Evolutionary conservation across 2,797 vertebrate species (phyloP).

Genomic region (Hybognathus amarus): DNA sequence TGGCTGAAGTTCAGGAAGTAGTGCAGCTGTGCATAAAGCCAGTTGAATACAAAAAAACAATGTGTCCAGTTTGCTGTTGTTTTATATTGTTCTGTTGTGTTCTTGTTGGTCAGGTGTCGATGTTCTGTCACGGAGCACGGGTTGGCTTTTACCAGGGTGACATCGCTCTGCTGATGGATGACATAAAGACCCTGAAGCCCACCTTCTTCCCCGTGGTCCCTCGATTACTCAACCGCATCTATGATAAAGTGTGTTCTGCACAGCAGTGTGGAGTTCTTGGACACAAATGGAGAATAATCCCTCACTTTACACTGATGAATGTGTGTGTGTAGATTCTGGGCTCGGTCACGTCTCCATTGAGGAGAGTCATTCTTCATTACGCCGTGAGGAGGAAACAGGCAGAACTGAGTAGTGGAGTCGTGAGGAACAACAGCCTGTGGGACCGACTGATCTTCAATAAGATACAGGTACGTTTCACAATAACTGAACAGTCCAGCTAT

Average conservation of each 20-base stretch:
- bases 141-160: slow-evolving; percentile 84
- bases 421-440: slow-evolving; percentile 83
- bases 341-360: slow-evolving; percentile 76
- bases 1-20: too few relatives aligned
- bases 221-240: slow-evolving; percentile 82
- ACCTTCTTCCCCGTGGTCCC: slow-evolving; percentile 84
- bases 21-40: too few relatives aligned
- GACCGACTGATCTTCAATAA: slow-evolving; percentile 81
- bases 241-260: slow-evolving; percentile 76
- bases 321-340: slow-evolving; percentile 72
- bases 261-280: background rate
- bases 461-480: slow-evolving; percentile 74
- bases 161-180: slow-evolving; percentile 82
- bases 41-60: background rate
- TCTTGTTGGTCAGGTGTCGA: slow-evolving; percentile 69
- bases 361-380: slow-evolving; percentile 76
- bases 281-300: slow-evolving; percentile 1
- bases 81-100: background rate
- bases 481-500: background rate
- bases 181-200: slow-evolving; percentile 83
- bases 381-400: slow-evolving; percentile 81
- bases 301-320: background rate
- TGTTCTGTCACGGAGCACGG: slow-evolving; percentile 81
- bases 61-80: background rate
- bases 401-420: slow-evolving; percentile 78